Percentiles rank a stretch among this genome's conserved stretches.
phyloP scores from a whole-genome alignment of 1,140 invertebrate genomes.

The Penaeus indicus region DNA sequence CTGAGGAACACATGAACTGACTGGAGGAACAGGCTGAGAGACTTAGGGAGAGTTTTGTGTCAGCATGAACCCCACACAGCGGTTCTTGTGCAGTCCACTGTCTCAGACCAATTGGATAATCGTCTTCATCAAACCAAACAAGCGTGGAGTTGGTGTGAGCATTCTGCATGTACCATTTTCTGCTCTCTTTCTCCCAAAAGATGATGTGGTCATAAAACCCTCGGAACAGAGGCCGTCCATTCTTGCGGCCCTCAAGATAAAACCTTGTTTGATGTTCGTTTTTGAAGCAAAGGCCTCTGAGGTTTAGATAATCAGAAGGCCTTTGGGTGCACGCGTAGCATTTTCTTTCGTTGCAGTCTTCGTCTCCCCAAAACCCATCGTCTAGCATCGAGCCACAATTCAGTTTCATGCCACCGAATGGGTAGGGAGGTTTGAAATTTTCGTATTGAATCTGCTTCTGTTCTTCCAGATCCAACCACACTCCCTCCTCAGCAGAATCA shows the following conservation, averaged over 20 bases:
- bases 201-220: too few species aligned
- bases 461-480: conserved; percentile 19
- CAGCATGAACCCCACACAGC: not conserved
- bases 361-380: conserved; percentile 27
- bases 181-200: too few species aligned
- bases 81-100: too few species aligned
- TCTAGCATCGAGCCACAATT: conserved; percentile 20
- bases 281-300: conserved; percentile 36
- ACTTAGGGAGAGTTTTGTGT: not conserved
- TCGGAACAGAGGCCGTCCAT: too few species aligned
- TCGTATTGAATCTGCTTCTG: not conserved
- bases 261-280: conserved; percentile 14
- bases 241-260: too few species aligned
- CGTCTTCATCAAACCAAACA: too few species aligned
- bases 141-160: too few species aligned
- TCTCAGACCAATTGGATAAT: too few species aligned
- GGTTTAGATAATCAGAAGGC: conserved; percentile 7
- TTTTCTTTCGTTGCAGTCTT: not conserved
- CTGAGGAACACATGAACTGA: conserved; percentile 68
- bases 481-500: conserved; percentile 24
- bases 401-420: not conserved
- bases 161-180: too few species aligned
- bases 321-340: conserved; percentile 18
- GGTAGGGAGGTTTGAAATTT: conserved; percentile 23
- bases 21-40: conserved; percentile 43